Evolutionary conservation across 2,113 vertebrate genomes (phyloP).

Genomic region (Lethenteron camtschaticum): DNA sequence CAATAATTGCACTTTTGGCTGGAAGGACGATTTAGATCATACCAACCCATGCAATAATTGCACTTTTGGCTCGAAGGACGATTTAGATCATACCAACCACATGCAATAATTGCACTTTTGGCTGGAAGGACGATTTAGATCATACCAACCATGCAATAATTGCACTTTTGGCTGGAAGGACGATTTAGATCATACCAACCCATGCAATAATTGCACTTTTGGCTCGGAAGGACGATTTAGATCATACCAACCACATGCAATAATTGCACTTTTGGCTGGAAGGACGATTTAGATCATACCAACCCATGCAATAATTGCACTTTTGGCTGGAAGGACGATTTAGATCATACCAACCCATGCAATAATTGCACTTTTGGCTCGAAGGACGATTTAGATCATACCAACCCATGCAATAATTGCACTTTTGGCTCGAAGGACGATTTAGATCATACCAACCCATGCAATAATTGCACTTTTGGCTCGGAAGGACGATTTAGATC

Average conservation of each 20-base stretch:
- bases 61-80: neutral
- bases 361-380: neutral
- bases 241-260: neutral
- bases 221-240: neutral
- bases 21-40: neutral
- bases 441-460: neutral
- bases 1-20: neutral
- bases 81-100: neutral
- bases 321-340: neutral
- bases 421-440: neutral
- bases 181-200: neutral
- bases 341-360: neutral
- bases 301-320: neutral
- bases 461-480: neutral
- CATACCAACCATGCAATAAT: neutral
- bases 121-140: neutral
- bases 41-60: neutral
- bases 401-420: neutral
- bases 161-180: neutral
- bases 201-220: neutral
- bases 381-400: neutral
- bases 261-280: neutral
- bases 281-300: neutral
- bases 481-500: neutral
- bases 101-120: neutral